Evolutionary conservation across 2,888 invertebrate species (phyloP), one percentile per base, ranked within the genome.

Genomic region (Anthoptus insignis): DNA sequence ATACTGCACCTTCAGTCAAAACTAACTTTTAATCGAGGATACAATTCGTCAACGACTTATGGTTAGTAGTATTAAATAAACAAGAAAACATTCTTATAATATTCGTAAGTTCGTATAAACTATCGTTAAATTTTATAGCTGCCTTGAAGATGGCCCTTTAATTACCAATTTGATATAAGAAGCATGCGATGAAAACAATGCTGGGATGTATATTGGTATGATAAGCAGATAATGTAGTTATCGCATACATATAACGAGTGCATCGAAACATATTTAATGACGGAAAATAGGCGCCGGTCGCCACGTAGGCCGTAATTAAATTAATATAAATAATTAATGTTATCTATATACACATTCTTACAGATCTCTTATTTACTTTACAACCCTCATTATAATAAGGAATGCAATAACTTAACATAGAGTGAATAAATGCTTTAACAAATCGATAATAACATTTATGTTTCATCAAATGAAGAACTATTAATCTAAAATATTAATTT

Each of bases 401-500:
- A 88, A 89, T 88, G 87, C 81, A 75, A 76, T 85, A 88, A 89
- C 82, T 85, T 83, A 87, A 83, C 77, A 81, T 82, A 84, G 80
- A 82, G 79, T 81, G 84, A 89, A 87, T 86, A 84, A 83, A 82
- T 81, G 85, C 79, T 80, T 81, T 76, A 88, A 89, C 83, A 87
- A 86, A 88, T 83, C 78, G 83, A 85, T 81, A 82, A 78, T 83
- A 86, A 87, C 80, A 84, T 84, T 81, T 52, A 83, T 79, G 79
- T 84, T 86, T 86, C 78, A 84, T 84, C 82, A 89, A 90, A 92
- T 84, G 79, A 91, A 89, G 84, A 81, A 82, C 81, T 84, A 85
- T 83, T 76, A 83, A 78, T 85, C 88, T 90, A 89, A 88, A 90
- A 86, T 87, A 86, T 86, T 84, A 86, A 86, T 86, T 84, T 83